Evolutionary conservation across 2,113 vertebrate genomes (phyloP), one percentile per base, ranked within the genome.

Genomic region (Cyprinodon tularosa): DNA sequence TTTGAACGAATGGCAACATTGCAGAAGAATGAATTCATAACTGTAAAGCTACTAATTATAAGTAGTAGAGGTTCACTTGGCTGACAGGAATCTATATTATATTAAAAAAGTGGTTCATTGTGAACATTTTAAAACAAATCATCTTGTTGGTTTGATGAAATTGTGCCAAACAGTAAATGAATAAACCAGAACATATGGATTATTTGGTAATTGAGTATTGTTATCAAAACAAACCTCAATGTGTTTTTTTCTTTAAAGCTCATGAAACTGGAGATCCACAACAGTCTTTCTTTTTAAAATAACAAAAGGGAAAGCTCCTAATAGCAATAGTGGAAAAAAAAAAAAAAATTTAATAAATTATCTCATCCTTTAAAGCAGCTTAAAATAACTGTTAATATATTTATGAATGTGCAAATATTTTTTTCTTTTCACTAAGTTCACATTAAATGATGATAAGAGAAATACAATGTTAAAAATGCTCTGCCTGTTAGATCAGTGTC

Each of bases 341-440:
- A 29, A 29, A 29, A 29, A 29, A 1, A 29, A 29, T 29, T 29
- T 29, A 29, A 29, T 29, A 29, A 29, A 29, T 29, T 29, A 66
- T 57, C 2, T 66, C 68, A 66, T 81, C 74, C 65, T 70, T 37
- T 73, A 59, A 17, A 60, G 29, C 66, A 82, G 64, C 64, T 80
- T 44, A 84, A 75, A 75, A 48, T 76, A 9, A 70, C 17, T n/a
- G n/a, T 74, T 73, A 36, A 73, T 0, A 2, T 76, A 2, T 38
- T 69, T 1, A 50, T 1, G 17, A 68, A 67, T 37, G 48, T 8
- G 12, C 47, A 77, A 71, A 77, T 59, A 53, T 22, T 62, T 47
- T 63, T 65, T 71, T 42, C 69, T 66, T 40, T 39, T 4, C 22
- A 61, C 7, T 62, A 39, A 64, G 48, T 36, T 20, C 13, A 3